Base-by-base conservation (phyloP, 2,888 invertebrate genomes). In the Silvanus unidentatus region DNA sequence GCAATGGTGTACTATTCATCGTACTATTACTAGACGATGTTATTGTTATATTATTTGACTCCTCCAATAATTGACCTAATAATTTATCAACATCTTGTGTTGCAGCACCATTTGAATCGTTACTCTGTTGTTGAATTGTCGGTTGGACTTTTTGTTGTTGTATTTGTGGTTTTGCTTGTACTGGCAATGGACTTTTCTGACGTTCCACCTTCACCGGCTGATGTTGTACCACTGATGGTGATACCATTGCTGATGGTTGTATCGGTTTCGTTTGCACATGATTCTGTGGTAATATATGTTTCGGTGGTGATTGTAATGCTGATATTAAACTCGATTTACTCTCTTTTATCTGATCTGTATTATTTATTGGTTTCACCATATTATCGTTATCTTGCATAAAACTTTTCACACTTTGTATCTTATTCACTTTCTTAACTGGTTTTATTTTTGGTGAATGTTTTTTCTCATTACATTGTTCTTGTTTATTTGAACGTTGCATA, bases 391-490 rank as follows among this genome's bases (percentile, higher is more conserved):
- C 61, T 15, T 57, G 56, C 14, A 60, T 34, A n/a, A 60, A 50
- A 37, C 50, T 56, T 45, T 62, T 61, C 15, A 58, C 52, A 13
- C 58, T 52, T 35, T 60, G 59, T n/a, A 53, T 51, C 32, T 54
- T 54, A 29, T 47, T 54, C 38, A 64, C 57, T 54, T 71, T 69
- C 47, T 70, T 71, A n/a, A 66, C 59, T 9, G 68, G 63, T 45
- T 69, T 70, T 27, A 63, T 63, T 51, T 71, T 72, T 2, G 71
- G 71, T 13, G 70, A 68, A 27, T 68, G 47, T 52, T 69, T 70
- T 52, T 65, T 68, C 39, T 59, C 59, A 40, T 51, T 54, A 5
- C 4, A 15, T 58, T 56, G 13, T 58, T 53, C 36, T 57, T 62
- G 49, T 63, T 58, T 61, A 48, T 63, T 68, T 12, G 68, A 64